These are phyloP conservation scores for Herpetotheres cachinnans DNA, from an alignment of 2,113 vertebrate genomes.

Conservation along the genomic window DNA sequence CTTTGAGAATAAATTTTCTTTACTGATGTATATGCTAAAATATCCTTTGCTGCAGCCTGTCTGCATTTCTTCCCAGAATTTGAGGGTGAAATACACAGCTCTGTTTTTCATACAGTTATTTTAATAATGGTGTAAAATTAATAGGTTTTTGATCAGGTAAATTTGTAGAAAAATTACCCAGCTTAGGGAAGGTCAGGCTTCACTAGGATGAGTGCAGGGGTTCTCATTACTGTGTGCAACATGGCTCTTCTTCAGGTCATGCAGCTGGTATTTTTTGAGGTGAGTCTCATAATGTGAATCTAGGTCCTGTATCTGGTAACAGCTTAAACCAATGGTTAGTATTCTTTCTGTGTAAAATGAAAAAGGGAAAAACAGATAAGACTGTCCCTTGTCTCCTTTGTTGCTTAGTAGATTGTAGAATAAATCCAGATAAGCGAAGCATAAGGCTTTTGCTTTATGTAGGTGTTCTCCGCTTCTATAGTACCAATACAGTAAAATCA, in stretches of 20 bases:
- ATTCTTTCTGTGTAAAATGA: not conserved
- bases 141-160: not conserved
- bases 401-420: not conserved
- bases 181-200: not conserved
- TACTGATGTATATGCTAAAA: not conserved
- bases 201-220: not conserved
- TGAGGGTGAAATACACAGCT: not conserved
- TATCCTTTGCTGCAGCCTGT: not conserved
- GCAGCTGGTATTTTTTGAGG: not conserved
- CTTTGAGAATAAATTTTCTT: not conserved
- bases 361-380: not conserved
- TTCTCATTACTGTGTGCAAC: not conserved
- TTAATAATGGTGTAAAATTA: not conserved
- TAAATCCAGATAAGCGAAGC: not conserved
- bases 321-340: not conserved
- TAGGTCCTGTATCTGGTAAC: not conserved
- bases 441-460: slow-evolving; percentile 17
- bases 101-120: not conserved
- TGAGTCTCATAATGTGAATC: not conserved
- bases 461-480: slow-evolving; percentile 39
- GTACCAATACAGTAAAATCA: slow-evolving; percentile 42
- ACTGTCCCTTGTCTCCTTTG: not conserved
- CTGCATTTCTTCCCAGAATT: not conserved
- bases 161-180: not conserved
- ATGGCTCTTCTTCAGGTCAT: not conserved